phyloP scores from a whole-genome alignment of 35 echinoderm and acorn worm genomes.

The Hemicentrotus pulcherrimus region DNA sequence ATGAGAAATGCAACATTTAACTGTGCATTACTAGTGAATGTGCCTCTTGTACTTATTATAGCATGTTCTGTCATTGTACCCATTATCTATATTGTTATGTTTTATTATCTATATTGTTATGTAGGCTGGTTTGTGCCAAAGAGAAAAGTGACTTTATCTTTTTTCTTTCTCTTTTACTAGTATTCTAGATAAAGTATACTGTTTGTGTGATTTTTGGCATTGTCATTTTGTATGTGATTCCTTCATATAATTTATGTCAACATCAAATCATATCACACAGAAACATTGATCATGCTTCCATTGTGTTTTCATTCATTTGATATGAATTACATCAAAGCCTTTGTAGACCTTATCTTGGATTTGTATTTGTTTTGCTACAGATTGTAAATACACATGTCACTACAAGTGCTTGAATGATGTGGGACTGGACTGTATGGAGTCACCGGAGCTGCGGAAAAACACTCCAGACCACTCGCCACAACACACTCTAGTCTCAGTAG shows the following conservation, averaged over 20 bases:
- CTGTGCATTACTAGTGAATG: neutral
- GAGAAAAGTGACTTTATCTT: neutral
- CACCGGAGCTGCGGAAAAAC: slow-evolving; percentile 40
- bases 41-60: neutral
- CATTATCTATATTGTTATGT: neutral
- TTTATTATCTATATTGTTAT: neutral
- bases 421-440: slow-evolving; percentile 78
- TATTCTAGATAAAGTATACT: neutral
- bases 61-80: neutral
- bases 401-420: slow-evolving; percentile 85
- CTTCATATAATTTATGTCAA: neutral
- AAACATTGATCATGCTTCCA: neutral
- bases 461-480: slow-evolving; percentile 68
- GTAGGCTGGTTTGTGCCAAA: too few relatives aligned
- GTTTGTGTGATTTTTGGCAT: neutral
- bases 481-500: slow-evolving; percentile 72
- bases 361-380: slow-evolving; percentile 37
- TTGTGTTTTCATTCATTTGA: neutral
- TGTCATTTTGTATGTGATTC: neutral
- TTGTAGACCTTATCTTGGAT: neutral
- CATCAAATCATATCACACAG: neutral
- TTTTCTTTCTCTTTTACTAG: neutral
- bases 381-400: slow-evolving; percentile 97
- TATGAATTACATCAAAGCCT: too few relatives aligned
- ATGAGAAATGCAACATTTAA: neutral